Percentiles rank a stretch among this genome's conserved stretches.
phyloP scores from a whole-genome alignment of 2,797 vertebrate species.

The Hozukius guyotensis region DNA sequence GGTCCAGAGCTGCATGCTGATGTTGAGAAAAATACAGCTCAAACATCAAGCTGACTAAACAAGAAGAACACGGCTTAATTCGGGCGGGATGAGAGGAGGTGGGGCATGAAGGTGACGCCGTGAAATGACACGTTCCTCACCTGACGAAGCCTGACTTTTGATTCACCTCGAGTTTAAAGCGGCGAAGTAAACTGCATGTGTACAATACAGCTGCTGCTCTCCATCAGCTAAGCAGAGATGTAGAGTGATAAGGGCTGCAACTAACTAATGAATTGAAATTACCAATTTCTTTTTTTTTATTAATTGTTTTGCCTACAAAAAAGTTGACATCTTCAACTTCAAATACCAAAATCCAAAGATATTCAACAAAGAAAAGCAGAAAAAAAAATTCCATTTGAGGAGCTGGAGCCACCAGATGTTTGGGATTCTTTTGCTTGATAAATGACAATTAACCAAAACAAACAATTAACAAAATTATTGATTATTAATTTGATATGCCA shows the following conservation, averaged over 20 bases:
- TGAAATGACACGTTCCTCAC: constrained; percentile 21
- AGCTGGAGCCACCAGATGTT: neutral
- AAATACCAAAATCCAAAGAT: neutral
- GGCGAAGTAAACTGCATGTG: too few relatives aligned
- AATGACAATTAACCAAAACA: too few relatives aligned
- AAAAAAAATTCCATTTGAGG: neutral
- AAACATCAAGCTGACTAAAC: constrained; percentile 66
- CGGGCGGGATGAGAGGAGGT: constrained; percentile 18
- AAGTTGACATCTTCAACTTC: neutral
- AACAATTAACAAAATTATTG: too few relatives aligned
- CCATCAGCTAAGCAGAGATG: neutral
- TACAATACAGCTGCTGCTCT: neutral
- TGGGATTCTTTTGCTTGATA: neutral
- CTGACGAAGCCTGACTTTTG: constrained; percentile 35
- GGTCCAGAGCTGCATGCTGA: constrained; percentile 56
- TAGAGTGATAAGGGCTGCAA: neutral
- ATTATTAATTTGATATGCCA: too few relatives aligned
- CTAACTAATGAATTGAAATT: neutral
- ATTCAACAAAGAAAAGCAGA: neutral
- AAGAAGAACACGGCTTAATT: constrained; percentile 53
- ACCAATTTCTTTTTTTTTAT: neutral
- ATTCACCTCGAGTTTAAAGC: neutral
- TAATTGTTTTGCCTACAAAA: neutral
- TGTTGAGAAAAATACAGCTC: constrained; percentile 60
- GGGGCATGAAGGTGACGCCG: neutral